These are phyloP conservation scores for Trichosurus vulpecula DNA, from an alignment of 2,797 vertebrate species.

Conservation along the genomic window DNA sequence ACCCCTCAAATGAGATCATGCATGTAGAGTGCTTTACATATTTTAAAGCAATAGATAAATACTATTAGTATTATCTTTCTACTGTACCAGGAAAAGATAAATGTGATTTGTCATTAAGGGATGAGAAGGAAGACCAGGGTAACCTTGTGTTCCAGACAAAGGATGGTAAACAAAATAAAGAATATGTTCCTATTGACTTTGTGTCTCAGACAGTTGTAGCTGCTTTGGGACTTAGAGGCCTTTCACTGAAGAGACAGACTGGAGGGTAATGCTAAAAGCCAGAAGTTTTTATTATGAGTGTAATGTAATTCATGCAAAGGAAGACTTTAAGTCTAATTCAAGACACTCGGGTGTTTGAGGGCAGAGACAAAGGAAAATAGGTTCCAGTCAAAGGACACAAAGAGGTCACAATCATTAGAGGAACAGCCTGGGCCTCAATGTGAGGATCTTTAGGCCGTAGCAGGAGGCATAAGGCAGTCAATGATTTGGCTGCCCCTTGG, in stretches of 20 bases:
- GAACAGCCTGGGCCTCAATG: not conserved
- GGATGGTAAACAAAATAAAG: not conserved
- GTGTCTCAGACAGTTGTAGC: not conserved
- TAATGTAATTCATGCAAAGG: not conserved
- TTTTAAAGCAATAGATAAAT: not conserved
- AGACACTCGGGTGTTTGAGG: not conserved
- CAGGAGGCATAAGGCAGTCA: not conserved
- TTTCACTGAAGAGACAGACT: not conserved
- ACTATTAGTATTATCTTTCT: not conserved
- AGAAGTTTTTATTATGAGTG: not conserved
- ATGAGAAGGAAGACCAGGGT: not conserved
- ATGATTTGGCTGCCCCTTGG: not conserved
- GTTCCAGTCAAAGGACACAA: not conserved
- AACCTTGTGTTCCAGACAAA: not conserved
- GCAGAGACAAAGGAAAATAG: not conserved
- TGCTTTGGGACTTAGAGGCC: not conserved
- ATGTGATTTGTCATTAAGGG: conserved; percentile 2
- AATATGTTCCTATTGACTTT: not conserved
- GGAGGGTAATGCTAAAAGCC: not conserved
- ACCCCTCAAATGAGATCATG: not conserved
- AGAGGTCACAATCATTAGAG: not conserved
- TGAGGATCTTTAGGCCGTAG: not conserved
- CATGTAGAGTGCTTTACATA: not conserved
- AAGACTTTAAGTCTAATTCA: not conserved
- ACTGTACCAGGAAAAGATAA: not conserved